phyloP scores from a whole-genome alignment of 1,140 invertebrate species.

The Calephelis virginiensis region DNA sequence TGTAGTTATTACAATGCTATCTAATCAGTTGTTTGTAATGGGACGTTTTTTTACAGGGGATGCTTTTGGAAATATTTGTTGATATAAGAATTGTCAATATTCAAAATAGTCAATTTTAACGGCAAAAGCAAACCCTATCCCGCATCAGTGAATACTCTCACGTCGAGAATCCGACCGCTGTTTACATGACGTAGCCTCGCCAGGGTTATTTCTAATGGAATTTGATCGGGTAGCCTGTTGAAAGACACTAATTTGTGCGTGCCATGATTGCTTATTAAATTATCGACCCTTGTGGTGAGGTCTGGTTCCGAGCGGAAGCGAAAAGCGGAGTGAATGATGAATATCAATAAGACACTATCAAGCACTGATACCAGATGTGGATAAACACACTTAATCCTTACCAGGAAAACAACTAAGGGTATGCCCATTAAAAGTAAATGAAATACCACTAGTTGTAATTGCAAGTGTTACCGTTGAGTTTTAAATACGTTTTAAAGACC shows the following conservation, averaged over 20 bases:
- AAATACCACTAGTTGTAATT: no score
- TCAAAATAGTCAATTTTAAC: constrained; percentile 1
- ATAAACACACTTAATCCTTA: no score
- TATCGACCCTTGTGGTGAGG: constrained; percentile 30
- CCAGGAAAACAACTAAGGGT: no score
- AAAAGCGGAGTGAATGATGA: neutral
- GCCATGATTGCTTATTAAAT: constrained; percentile 36
- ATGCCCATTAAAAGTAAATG: no score
- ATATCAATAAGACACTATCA: no score
- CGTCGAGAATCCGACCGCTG: constrained; percentile 12
- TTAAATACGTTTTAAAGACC: no score
- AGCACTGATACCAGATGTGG: no score
- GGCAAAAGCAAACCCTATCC: constrained; percentile 5
- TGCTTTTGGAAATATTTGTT: no score
- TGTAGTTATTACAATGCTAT: no score
- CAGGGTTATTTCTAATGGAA: constrained; percentile 25
- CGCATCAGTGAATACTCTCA: constrained; percentile 8
- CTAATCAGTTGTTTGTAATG: no score
- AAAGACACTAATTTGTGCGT: constrained; percentile 34
- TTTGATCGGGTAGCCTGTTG: constrained; percentile 21
- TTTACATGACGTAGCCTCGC: constrained; percentile 24
- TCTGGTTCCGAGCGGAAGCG: neutral
- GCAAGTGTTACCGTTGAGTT: no score
- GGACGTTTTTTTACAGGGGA: no score
- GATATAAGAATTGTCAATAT: neutral